phyloP scores from a whole-genome alignment of 2,888 invertebrate species.

The Ennomos quercinarius region DNA sequence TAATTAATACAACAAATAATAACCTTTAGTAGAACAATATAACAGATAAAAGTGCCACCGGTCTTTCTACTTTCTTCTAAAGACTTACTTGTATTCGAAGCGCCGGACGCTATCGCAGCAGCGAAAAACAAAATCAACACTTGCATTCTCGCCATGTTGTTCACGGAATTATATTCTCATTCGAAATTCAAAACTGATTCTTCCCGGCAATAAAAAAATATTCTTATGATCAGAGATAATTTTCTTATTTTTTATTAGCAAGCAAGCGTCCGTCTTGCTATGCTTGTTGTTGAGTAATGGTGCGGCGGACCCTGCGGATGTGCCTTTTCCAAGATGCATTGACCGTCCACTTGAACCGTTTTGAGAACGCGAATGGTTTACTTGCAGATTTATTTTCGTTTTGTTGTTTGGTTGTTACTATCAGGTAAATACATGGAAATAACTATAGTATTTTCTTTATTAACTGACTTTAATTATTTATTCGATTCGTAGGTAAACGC shows the following conservation, averaged over 20 bases:
- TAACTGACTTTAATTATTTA: too few species aligned
- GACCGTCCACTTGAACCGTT: constrained; percentile 49
- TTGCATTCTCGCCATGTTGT: constrained; percentile 64
- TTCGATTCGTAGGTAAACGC: too few species aligned
- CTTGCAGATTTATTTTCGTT: constrained; percentile 23
- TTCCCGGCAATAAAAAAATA: background rate
- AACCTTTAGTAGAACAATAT: constrained; percentile 36
- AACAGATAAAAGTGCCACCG: constrained; percentile 53
- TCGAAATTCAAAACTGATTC: constrained; percentile 23
- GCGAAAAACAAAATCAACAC: constrained; percentile 65
- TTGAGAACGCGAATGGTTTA: constrained; percentile 14
- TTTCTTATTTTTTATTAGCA: constrained; percentile 36
- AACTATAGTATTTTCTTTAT: background rate
- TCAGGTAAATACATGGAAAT: background rate
- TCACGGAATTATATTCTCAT: constrained; percentile 22
- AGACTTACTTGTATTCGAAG: constrained; percentile 75
- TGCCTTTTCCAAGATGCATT: constrained; percentile 60
- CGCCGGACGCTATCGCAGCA: constrained; percentile 61
- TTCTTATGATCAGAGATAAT: constrained; percentile 20
- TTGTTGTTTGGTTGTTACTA: constrained; percentile 2
- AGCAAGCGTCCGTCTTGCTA: constrained; percentile 62
- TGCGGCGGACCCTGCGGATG: constrained; percentile 46
- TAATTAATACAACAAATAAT: constrained; percentile 26
- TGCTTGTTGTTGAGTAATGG: constrained; percentile 70
- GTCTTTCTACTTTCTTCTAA: constrained; percentile 71